Evolutionary conservation across 2,797 vertebrate genomes (phyloP), one percentile per base, ranked within the genome.

Genomic region (Coccyzus lansbergi): DNA sequence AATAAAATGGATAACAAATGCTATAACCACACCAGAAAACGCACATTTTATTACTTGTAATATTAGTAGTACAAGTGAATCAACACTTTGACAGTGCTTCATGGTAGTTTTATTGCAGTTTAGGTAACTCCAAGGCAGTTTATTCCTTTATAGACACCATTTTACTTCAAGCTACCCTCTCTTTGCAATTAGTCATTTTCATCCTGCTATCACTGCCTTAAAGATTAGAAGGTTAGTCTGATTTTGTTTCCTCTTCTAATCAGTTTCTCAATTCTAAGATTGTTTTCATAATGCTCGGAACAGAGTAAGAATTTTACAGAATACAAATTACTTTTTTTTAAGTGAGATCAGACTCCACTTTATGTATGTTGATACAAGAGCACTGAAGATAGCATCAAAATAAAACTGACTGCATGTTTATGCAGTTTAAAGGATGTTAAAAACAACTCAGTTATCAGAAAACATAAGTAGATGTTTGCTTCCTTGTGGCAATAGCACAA

Each of bases 51-150:
- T 63, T 75, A 72, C n/a, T 72, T 85, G 26, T 52, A 81, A 60
- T 76, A 75, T 44, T 76, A 74, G 48, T 14, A 75, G 24, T 69
- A 68, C 52, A 75, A 83, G 82, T 86, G 92, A 93, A 92, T 88
- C 67, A 92, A 69, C 26, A 49, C 29, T 79, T 77, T 40, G 68
- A 68, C 44, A 46, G 53, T 22, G 16, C 28, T 83, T 78, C n/a
- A 29, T 55, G 48, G 59, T 46, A 74, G 53, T 53, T 91, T 74
- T 70, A 77, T 51, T 63, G 67, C 52, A 20, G 34, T 67, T 82
- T 55, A 36, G 75, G 42, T 42, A 91, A 88, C 77, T 14, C 14
- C 38, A 84, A 46, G 8, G n/a, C 38, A 81, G 44, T 62, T 49
- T 78, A 75, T 63, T 77, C 20, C 58, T 85, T 75, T 80, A 59